Percentiles rank a stretch among this genome's conserved stretches.
phyloP scores from a whole-genome alignment of 2,113 vertebrate genomes.

The Ameiurus melas region DNA sequence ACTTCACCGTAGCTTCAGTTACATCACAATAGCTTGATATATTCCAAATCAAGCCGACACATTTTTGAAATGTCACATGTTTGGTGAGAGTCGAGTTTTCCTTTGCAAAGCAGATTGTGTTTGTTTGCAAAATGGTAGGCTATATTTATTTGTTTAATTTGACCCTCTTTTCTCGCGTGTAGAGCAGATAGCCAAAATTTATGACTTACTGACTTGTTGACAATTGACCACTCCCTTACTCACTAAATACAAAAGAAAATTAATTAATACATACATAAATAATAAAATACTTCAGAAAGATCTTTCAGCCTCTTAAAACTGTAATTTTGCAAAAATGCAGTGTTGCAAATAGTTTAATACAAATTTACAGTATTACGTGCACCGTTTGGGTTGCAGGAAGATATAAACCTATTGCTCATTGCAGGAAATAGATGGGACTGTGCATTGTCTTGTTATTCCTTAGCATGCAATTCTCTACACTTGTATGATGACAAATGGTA shows the following conservation, averaged over 20 bases:
- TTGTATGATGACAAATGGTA: constrained; percentile 46
- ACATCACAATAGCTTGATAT: too few relatives aligned
- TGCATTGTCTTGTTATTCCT: constrained; percentile 28
- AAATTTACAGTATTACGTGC: background rate
- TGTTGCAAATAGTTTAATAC: background rate
- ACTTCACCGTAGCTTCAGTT: too few relatives aligned
- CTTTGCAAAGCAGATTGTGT: too few relatives aligned
- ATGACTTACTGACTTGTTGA: constrained; percentile 9
- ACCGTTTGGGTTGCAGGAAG: background rate
- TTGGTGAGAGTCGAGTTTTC: too few relatives aligned
- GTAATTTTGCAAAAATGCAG: background rate
- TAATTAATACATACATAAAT: too few relatives aligned
- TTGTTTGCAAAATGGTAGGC: too few relatives aligned
- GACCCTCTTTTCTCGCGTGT: background rate
- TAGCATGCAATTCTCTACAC: background rate
- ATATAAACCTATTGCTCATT: background rate
- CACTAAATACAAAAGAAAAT: background rate
- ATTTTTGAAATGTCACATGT: too few relatives aligned
- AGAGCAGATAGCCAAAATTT: constrained; percentile 3
- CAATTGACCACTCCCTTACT: background rate
- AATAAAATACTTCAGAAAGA: background rate
- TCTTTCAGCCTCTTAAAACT: constrained; percentile 5
- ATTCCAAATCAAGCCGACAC: too few relatives aligned
- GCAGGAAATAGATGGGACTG: background rate
- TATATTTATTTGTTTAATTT: too few relatives aligned